These are phyloP conservation scores for Brachionus calyciflorus DNA, from an alignment of 1,140 invertebrate genomes.

Conservation along the genomic window DNA sequence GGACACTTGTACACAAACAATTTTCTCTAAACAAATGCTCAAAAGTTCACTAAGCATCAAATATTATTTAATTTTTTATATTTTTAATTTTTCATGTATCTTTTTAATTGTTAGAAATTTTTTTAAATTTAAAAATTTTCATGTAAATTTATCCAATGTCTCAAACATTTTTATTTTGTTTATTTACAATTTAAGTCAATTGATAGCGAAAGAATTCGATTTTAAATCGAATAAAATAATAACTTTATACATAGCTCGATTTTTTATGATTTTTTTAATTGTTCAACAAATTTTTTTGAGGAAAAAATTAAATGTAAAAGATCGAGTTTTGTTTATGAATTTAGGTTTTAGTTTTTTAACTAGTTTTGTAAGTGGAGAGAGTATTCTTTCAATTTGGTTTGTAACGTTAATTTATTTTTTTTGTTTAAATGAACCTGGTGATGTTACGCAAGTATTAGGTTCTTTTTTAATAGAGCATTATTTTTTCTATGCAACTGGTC, in stretches of 20 bases:
- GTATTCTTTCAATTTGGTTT: not conserved
- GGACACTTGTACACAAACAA: not conserved
- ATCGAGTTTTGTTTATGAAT: not conserved
- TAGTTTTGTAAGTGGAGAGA: not conserved
- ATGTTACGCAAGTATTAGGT: not conserved
- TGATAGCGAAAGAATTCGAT: not conserved
- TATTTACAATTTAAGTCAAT: not conserved
- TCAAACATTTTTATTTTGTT: not conserved
- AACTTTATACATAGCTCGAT: not conserved
- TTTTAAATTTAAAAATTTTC: not conserved
- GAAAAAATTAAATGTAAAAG: not conserved
- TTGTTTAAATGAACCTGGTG: not conserved
- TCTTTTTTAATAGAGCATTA: slow-evolving; percentile 8
- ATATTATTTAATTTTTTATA: not conserved
- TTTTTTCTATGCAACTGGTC: slow-evolving; percentile 45
- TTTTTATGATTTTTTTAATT: not conserved
- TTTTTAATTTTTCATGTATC: not conserved
- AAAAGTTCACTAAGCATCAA: not conserved
- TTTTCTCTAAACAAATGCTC: not conserved
- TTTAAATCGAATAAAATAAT: not conserved
- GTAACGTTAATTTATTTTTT: not conserved
- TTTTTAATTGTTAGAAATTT: not conserved
- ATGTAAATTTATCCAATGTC: not conserved
- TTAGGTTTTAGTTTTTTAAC: not conserved
- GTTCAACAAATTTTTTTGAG: not conserved